Base-by-base conservation (phyloP, 2,888 invertebrate species). In the Scrobipalpa atriplicella region DNA sequence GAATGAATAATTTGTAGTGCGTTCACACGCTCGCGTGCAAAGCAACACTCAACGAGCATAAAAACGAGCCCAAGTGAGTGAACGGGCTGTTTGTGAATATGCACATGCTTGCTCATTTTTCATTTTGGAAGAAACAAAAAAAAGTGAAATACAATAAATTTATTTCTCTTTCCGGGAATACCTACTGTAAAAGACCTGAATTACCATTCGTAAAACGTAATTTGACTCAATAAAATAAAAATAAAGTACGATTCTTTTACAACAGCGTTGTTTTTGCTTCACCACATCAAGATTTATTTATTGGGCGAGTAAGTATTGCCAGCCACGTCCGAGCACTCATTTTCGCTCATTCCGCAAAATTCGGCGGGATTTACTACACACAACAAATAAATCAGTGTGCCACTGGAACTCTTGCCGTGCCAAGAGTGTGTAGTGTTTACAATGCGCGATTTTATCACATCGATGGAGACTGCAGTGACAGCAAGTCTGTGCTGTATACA, bases 301-400 rank as follows among this genome's bases (percentile, higher is more conserved):
- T 8, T 47, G n/a, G 47, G 29, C 29, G 29, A 3, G 29, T 29
- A 29, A 29, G 47, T 16, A 52, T 3, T 16, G 29, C 16, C 58
- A 9, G 36, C 47, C 58, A 36, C 58, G 58, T 58, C 13, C 58
- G 29, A 38, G 16, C 58, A 36, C 58, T 38, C 58, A 29, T 58
- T 54, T 36, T 58, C 58, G 58, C 29, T 29, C 58, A 38, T 58
- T 58, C 58, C 36, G 58, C 58, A 58, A 38, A 58, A 58, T 38
- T 38, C 58, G 38, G n/a, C 58, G n/a, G 38, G 58, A 58, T 58
- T 58, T 38, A 62, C 62, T 47, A 51, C 47, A 62, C 58, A 62
- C 62, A 62, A 63, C 41, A 21, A 43, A 63, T 63, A 66, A 66
- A 66, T 63, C 63, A 62, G 18, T 8, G 13, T 56, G 63, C 41